Percentiles rank a stretch among this genome's conserved stretches.
Evolutionary conservation across 2,113 vertebrate genomes (phyloP).

Genomic region (Solenodon paradoxus): DNA sequence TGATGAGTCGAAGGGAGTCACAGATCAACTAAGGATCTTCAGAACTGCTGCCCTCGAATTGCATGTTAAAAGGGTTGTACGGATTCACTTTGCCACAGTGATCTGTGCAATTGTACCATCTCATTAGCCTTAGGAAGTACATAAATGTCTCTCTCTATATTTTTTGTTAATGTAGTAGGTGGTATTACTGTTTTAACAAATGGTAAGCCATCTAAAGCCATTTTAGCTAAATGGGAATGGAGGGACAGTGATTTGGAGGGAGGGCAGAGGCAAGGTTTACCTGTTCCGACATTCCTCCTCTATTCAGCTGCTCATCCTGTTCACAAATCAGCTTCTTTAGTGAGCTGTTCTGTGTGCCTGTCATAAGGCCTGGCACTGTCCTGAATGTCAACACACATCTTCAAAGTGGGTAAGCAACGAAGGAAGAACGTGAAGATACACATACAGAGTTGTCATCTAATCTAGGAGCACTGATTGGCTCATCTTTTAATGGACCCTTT

Average conservation of each 20-base stretch:
- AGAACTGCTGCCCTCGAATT: background rate
- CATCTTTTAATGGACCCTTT: background rate
- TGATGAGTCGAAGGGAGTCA: conserved; percentile 29
- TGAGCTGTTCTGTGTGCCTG: background rate
- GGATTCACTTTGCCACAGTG: background rate
- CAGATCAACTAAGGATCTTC: background rate
- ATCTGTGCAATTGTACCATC: background rate
- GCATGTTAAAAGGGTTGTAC: conserved; percentile 11
- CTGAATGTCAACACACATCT: background rate
- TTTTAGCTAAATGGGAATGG: background rate
- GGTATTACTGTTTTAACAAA: background rate
- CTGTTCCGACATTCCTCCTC: background rate
- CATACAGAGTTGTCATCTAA: background rate
- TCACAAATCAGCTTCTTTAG: background rate
- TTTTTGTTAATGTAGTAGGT: background rate
- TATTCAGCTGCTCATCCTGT: background rate
- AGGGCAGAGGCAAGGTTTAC: background rate
- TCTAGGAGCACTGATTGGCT: background rate
- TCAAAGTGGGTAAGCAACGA: background rate
- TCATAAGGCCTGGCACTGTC: background rate
- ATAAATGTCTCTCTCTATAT: too few relatives aligned
- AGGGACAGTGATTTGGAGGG: background rate
- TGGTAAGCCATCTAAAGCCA: background rate
- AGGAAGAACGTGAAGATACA: background rate
- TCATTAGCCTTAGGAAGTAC: background rate